Percentiles rank a stretch among this genome's conserved stretches.
These are phyloP conservation scores for Mormoops blainvillei DNA, from an alignment of 2,113 vertebrate genomes.

Conservation along the genomic window DNA sequence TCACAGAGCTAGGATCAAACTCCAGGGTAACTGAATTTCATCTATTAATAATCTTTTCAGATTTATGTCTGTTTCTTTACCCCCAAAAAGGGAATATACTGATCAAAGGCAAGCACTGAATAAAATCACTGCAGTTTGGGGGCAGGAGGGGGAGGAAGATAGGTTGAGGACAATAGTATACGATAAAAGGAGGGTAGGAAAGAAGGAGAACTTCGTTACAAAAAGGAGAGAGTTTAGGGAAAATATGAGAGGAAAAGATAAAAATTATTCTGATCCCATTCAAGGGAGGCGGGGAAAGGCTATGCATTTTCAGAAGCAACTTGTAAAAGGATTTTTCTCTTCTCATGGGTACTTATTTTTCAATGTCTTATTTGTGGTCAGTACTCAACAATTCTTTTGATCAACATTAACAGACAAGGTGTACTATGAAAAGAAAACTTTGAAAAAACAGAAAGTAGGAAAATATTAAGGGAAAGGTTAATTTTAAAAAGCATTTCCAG, in stretches of 20 bases:
- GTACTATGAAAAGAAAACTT: background rate
- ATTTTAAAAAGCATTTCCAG: background rate
- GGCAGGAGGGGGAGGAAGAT: background rate
- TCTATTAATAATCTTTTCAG: background rate
- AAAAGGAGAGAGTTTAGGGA: background rate
- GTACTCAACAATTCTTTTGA: background rate
- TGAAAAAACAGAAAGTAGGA: background rate
- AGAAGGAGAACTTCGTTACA: background rate
- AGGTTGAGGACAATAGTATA: background rate
- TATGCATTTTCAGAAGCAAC: background rate
- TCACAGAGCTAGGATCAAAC: background rate
- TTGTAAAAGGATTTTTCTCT: background rate
- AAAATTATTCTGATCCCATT: too few relatives aligned
- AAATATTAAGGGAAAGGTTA: background rate
- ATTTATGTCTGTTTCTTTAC: background rate
- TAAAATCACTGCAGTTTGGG: background rate
- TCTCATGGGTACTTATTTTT: background rate
- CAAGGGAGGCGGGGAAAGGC: background rate
- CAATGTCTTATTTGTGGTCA: background rate
- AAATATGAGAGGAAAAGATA: background rate
- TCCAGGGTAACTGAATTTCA: background rate
- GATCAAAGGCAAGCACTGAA: background rate
- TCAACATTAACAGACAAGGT: background rate
- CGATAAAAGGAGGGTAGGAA: background rate
- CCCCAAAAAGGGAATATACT: background rate